These are phyloP conservation scores for Chaenodraco wilsoni DNA, from an alignment of 2,797 vertebrate species.

Conservation along the genomic window DNA sequence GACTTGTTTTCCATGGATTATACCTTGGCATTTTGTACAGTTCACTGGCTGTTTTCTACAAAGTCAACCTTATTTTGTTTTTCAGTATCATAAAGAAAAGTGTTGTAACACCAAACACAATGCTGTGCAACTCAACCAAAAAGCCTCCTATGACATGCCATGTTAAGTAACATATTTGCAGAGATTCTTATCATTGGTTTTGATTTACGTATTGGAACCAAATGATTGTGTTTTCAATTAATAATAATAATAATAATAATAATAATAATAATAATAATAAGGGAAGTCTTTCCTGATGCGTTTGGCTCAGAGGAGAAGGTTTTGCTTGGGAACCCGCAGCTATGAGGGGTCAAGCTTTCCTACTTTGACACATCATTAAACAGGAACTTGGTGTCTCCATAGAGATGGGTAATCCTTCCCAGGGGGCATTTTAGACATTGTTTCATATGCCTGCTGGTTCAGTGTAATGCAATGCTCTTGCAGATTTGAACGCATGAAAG, in stretches of 20 bases:
- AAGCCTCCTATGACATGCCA: not conserved
- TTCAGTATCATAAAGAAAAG: not conserved
- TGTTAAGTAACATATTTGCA: not conserved
- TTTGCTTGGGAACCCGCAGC: conserved; percentile 36
- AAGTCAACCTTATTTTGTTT: not conserved
- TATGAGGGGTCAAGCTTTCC: conserved; percentile 53
- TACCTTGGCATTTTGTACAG: not conserved
- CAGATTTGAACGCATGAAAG: conserved; percentile 2
- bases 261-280: too few relatives aligned
- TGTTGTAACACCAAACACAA: too few relatives aligned
- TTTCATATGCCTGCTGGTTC: conserved; percentile 29
- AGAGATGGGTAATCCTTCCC: conserved; percentile 48
- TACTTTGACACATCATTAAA: conserved; percentile 68
- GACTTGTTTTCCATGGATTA: not conserved
- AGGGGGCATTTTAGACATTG: conserved; percentile 38
- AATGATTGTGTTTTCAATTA: not conserved
- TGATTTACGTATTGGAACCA: not conserved
- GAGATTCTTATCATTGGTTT: not conserved
- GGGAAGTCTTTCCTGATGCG: not conserved
- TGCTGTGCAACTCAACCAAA: not conserved
- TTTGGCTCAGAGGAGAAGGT: conserved; percentile 23
- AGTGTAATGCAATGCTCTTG: not conserved
- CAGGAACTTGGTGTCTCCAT: conserved; percentile 56
- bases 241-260: too few relatives aligned
- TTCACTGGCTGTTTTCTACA: not conserved